Evolutionary conservation across 1,140 invertebrate genomes (phyloP).

Genomic region (Lamellibrachia luymesi): DNA sequence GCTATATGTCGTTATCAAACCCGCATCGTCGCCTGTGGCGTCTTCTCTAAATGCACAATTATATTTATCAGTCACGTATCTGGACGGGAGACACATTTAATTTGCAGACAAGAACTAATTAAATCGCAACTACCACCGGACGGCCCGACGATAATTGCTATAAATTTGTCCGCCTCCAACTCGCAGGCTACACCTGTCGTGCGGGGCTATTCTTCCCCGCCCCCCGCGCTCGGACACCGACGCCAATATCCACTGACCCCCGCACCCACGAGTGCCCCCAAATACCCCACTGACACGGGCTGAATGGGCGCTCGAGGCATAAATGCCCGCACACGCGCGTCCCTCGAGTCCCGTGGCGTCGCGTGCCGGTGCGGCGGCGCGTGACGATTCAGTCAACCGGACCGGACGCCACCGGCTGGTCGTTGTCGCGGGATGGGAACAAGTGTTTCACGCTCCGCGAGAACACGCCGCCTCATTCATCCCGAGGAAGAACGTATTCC

Average conservation of each 20-base stretch:
- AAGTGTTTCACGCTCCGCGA: not conserved
- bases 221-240: not conserved
- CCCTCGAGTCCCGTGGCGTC: not conserved
- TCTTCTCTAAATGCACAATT: not conserved
- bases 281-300: constrained; percentile 2
- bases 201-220: not conserved
- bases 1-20: not conserved
- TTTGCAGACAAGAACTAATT: not conserved
- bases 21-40: not conserved
- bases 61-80: not conserved
- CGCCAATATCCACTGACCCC: constrained; percentile 2
- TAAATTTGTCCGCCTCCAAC: not conserved
- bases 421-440: not conserved
- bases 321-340: not conserved
- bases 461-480: not conserved
- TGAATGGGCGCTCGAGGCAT: not conserved
- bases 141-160: not conserved
- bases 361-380: not conserved
- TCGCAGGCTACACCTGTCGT: not conserved
- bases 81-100: not conserved
- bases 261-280: not conserved
- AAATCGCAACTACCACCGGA: not conserved
- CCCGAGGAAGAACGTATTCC: not conserved
- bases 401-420: not conserved
- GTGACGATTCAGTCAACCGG: not conserved